phyloP scores from a whole-genome alignment of 2,888 invertebrate genomes.

The Plebejus melissa region DNA sequence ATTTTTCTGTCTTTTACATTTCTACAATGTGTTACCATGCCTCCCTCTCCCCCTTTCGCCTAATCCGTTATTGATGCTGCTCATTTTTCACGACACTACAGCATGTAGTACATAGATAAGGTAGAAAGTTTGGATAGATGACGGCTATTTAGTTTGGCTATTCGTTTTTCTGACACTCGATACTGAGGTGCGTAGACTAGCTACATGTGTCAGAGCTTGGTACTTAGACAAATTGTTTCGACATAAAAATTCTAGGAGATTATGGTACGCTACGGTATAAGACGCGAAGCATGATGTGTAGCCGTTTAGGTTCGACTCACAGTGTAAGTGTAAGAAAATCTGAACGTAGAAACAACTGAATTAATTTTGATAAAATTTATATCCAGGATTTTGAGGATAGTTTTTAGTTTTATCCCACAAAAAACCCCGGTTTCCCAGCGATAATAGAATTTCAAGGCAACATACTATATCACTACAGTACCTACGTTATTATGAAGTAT shows the following conservation, averaged over 20 bases:
- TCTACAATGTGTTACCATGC: slow-evolving; percentile 68
- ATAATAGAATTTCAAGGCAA: neutral
- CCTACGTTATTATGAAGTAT: no score
- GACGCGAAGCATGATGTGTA: no score
- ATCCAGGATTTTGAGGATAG: no score
- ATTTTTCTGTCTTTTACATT: slow-evolving; percentile 63
- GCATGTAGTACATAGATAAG: slow-evolving; percentile 46
- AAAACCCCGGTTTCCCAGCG: neutral
- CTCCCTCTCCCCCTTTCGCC: slow-evolving; percentile 66
- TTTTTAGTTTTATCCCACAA: neutral
- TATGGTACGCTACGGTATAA: no score
- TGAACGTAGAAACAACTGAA: neutral
- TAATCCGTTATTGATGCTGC: slow-evolving; percentile 75
- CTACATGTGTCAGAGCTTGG: neutral
- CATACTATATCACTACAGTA: no score
- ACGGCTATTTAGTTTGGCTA: slow-evolving; percentile 64
- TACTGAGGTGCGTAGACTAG: neutral
- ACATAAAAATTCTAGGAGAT: neutral
- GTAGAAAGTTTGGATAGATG: slow-evolving; percentile 37
- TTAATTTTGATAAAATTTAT: no score
- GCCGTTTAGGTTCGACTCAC: no score
- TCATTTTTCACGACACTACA: slow-evolving; percentile 62
- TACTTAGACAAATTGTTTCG: neutral
- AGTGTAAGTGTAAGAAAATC: no score
- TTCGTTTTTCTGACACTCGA: slow-evolving; percentile 62